Base-by-base conservation (phyloP, 1,140 invertebrate species). In the Limonius californicus region DNA sequence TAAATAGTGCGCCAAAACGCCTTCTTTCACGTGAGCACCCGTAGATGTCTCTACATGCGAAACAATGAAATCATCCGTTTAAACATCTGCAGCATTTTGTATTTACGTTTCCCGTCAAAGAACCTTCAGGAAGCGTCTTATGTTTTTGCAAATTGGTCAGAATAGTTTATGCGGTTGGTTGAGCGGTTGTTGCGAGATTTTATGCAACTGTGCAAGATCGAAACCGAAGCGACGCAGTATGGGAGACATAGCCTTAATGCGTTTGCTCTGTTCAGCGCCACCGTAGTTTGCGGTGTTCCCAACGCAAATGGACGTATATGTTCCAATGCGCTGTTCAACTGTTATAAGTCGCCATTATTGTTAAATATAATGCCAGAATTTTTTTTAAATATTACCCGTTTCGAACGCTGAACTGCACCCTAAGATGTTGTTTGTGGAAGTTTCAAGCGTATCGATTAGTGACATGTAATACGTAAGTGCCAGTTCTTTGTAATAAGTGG, bases 301-400 rank as follows among this genome's bases (percentile, higher is more conserved):
- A 7, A 8, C 8, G 23, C 42, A 68, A 69, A 66, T 67, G 68
- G 63, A 68, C 62, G 67, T 63, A 57, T 55, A 70, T 70, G 72
- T 73, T 72, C 63, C 66, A 65, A 57, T 70, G 72, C 72, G 72
- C 72, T 72, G 72, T 73, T 70, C 68, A 65, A 62, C 63, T 71
- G 70, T 74, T 69, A 70, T 63, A 68, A 68, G 72, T 72, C 69
- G 72, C 73, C 73, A 74, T 74, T 74, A 70, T 74, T 74, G 70
- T 72, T 69, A 54, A 68, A 68, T 68, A 70, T 69, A 70, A 68
- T 68, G 59, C 39, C 64, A 45, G 59, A 30, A 65, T 63, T 67
- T 62, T 42, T 39, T 39, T 39, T 39, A 39, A 39, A 39, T 39
- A 39, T 39, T 14, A 39, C 35, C n/a, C n/a, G 20, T 54, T 30